Evolutionary conservation across 2,888 invertebrate genomes (phyloP).

Genomic region (Keiferia lycopersicella): DNA sequence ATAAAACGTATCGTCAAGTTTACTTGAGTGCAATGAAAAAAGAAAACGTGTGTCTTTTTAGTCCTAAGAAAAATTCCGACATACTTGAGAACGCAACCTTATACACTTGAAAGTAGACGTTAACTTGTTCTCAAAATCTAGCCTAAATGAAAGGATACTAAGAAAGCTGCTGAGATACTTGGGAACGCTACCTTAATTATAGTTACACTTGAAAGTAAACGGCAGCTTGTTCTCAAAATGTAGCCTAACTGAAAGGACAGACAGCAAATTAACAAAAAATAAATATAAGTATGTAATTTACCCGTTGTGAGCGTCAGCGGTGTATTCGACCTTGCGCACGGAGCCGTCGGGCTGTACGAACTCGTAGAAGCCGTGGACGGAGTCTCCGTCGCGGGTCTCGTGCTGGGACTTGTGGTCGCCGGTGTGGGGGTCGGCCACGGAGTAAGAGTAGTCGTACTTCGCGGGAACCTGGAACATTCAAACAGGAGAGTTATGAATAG

Average conservation of each 20-base stretch:
- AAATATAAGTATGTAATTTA: conserved; percentile 28
- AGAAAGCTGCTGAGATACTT: too few species aligned
- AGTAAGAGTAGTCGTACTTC: conserved; percentile 74
- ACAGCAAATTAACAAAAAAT: not conserved
- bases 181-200: too few species aligned
- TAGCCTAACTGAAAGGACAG: too few species aligned
- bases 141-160: too few species aligned
- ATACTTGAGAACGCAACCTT: too few species aligned
- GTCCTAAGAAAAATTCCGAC: too few species aligned
- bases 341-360: conserved; percentile 79
- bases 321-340: conserved; percentile 78
- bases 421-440: conserved; percentile 79
- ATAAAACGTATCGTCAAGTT: not conserved
- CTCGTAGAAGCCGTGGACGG: conserved; percentile 82
- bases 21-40: not conserved
- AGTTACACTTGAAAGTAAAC: too few species aligned
- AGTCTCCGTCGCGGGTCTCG: conserved; percentile 76
- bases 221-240: too few species aligned
- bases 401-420: conserved; percentile 81
- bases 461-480: conserved; percentile 54
- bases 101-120: too few species aligned
- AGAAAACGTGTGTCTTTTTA: too few species aligned
- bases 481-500: not conserved
- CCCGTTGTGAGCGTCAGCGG: conserved; percentile 70
- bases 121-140: too few species aligned